phyloP scores from a whole-genome alignment of 2,888 invertebrate species.

The Rhabditoides inermis region DNA sequence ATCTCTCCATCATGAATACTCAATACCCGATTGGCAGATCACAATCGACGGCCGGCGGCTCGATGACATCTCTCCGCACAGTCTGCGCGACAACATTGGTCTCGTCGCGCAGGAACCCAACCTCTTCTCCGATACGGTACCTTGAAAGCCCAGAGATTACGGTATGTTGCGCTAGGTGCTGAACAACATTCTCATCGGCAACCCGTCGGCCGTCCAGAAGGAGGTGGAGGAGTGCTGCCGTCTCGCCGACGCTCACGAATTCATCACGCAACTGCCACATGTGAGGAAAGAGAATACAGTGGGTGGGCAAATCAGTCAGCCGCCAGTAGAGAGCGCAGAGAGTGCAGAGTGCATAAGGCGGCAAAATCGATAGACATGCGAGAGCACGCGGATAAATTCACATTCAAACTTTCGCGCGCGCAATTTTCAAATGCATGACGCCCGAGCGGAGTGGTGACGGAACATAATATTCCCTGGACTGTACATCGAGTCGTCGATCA shows the following conservation, averaged over 20 bases:
- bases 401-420: too few species aligned
- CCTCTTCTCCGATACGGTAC: constrained; percentile 53
- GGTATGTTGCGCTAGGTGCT: neutral
- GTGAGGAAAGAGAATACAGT: constrained; percentile 9
- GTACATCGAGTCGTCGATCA: too few species aligned
- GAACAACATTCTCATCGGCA: constrained; percentile 41
- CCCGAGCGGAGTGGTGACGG: too few species aligned
- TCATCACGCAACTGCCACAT: constrained; percentile 53
- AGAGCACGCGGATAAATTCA: too few species aligned
- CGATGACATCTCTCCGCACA: constrained; percentile 38
- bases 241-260: constrained; percentile 55
- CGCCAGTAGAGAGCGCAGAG: too few species aligned
- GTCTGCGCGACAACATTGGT: constrained; percentile 53
- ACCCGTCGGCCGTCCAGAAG: constrained; percentile 34
- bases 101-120: constrained; percentile 56
- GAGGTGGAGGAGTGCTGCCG: constrained; percentile 32
- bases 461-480: too few species aligned
- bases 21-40: constrained; percentile 39
- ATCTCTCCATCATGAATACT: neutral
- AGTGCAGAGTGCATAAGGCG: too few species aligned
- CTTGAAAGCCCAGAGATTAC: constrained; percentile 53
- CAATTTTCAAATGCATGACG: too few species aligned
- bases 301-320: too few species aligned
- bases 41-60: constrained; percentile 54
- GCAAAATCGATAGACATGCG: too few species aligned